Evolutionary conservation across 2,113 vertebrate genomes (phyloP), one percentile per base, ranked within the genome.

Genomic region (Reinhardtius hippoglossoides): DNA sequence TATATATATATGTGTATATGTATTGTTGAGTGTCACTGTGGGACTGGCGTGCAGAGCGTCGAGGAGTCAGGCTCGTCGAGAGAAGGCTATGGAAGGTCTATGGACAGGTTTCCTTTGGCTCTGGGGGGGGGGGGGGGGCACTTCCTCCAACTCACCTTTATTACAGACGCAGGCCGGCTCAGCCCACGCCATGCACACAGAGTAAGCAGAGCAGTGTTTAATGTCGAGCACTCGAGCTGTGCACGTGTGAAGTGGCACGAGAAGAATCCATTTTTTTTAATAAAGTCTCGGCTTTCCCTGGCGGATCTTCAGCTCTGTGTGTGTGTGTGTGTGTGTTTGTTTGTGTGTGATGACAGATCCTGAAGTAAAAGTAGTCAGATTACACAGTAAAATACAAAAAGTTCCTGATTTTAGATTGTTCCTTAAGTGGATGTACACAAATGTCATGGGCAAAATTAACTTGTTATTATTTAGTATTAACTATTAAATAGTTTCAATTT

Each of bases 71-170:
- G 83, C 76, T 74, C 78, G 74, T 40, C 77, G 83, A 89, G 31
- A 31, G 31, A 31, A 31, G 91, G 88, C 88, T 87, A 86, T 88
- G 88, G 86, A 90, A 91, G 90, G 90, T 91, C 86, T 87, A 80
- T 89, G 90, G 89, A 93, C 89, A 82, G 79, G 88, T 92, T 92
- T 92, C 89, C 91, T 92, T 93, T 93, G 92, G 92, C 89, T 89
- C 76, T 76, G 81, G 60, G 62, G 65, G 60, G 37, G 68, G 23
- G 27, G 37, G 68, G 23, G 27, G 57, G 69, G 50, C 20, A 7
- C 37, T 75, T 85, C 85, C 82, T 89, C 72, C 77, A 68, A 76
- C 76, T 76, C 21, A 74, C 75, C 85, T 90, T 84, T 83, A 82
- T 86, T 66, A 75, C 23, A 83, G 79, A 76, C 61, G 58, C 80